Evolutionary conservation across 2,113 vertebrate species (phyloP).

Genomic region (Suricata suricatta): DNA sequence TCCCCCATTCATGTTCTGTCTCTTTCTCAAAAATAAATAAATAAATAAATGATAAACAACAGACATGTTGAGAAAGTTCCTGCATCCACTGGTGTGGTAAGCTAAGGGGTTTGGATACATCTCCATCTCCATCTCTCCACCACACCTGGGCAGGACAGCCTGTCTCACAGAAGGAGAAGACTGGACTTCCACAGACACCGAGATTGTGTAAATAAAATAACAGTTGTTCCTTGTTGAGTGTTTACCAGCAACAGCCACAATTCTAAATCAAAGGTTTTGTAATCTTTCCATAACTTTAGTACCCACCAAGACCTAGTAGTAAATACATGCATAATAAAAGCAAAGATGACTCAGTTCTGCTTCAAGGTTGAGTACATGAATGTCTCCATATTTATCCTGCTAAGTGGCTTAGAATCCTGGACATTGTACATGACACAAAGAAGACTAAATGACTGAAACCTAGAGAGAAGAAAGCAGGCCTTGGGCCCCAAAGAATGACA

Average conservation of each 20-base stretch:
- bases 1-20: too few species aligned
- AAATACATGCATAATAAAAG: not conserved
- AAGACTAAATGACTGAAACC: not conserved
- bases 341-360: not conserved
- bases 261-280: not conserved
- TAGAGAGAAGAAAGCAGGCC: not conserved
- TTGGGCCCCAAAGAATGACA: not conserved
- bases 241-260: not conserved
- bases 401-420: not conserved
- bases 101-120: not conserved
- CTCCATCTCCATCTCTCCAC: not conserved
- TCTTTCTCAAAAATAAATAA: too few species aligned
- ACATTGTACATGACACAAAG: not conserved
- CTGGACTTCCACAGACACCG: not conserved
- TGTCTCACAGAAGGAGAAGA: not conserved
- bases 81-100: not conserved
- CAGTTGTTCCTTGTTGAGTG: not conserved
- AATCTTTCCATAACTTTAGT: not conserved
- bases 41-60: too few species aligned
- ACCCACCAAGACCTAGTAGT: not conserved
- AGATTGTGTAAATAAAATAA: not conserved
- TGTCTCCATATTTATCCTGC: not conserved
- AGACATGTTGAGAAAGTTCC: not conserved
- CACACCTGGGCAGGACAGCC: not conserved
- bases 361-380: not conserved